Evolutionary conservation across 1,140 invertebrate species (phyloP).

Genomic region (Amyelois transitella): DNA sequence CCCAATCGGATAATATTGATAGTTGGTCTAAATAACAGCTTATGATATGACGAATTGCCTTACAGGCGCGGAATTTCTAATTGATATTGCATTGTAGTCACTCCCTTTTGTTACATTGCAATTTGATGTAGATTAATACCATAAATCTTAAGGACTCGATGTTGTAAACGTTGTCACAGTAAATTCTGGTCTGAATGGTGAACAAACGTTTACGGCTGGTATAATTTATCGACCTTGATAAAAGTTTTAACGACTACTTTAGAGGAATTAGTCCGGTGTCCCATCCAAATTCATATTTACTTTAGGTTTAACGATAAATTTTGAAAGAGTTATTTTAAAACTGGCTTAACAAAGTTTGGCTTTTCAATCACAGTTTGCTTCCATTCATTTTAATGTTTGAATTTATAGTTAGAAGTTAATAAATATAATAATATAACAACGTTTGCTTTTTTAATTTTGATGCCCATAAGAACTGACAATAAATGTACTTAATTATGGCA

Average conservation of each 20-base stretch:
- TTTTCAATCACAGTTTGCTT: neutral
- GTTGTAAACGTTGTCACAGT: slow-evolving; percentile 10
- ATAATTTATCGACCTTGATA: slow-evolving; percentile 11
- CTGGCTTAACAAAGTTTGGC: no score
- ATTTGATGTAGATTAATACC: slow-evolving; percentile 20
- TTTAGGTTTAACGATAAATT: no score
- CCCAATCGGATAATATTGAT: slow-evolving; percentile 30
- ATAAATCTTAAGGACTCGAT: slow-evolving; percentile 17
- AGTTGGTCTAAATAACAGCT: slow-evolving; percentile 29
- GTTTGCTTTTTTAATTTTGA: no score
- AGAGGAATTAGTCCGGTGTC: neutral
- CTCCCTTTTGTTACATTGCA: slow-evolving; percentile 20
- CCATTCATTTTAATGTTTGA: no score
- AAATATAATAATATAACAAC: no score
- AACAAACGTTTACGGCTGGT: slow-evolving; percentile 15
- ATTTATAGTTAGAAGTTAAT: no score
- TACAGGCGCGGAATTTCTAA: slow-evolving; percentile 23
- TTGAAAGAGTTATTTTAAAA: no score
- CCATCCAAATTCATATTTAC: neutral
- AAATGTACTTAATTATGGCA: no score
- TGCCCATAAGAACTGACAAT: no score
- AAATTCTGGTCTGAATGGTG: slow-evolving; percentile 14
- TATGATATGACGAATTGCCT: slow-evolving; percentile 26
- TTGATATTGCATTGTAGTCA: slow-evolving; percentile 30
- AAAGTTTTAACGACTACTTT: slow-evolving; percentile 9